These are phyloP conservation scores for Thecophora atra DNA, from an alignment of 2,888 invertebrate species.

Conservation along the genomic window DNA sequence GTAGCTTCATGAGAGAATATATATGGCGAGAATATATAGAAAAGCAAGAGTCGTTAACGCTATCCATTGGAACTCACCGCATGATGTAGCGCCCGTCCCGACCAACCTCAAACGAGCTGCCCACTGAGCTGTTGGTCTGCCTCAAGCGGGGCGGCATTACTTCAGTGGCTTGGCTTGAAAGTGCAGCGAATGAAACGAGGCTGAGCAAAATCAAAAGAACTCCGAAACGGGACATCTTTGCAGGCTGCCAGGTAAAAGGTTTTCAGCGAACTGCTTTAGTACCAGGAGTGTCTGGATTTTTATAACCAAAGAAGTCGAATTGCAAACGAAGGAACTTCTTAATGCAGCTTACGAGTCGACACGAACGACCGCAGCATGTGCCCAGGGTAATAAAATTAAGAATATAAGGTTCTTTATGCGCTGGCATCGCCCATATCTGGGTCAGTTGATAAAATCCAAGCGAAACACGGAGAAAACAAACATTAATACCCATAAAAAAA, in stretches of 20 bases:
- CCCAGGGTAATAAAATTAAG: no score
- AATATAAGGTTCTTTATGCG: no score
- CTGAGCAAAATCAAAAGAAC: not conserved
- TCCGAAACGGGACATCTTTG: not conserved
- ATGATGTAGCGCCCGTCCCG: constrained; percentile 36
- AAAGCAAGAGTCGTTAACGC: no score
- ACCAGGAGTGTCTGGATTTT: not conserved
- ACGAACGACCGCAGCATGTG: no score
- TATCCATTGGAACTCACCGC: constrained; percentile 21
- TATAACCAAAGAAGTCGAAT: constrained; percentile 1
- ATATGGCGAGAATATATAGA: not conserved
- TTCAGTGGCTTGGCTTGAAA: not conserved
- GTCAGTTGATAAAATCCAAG: no score
- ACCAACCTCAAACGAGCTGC: constrained; percentile 20
- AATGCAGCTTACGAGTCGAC: no score
- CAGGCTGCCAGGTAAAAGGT: not conserved
- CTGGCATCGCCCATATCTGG: no score
- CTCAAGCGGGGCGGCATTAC: not conserved
- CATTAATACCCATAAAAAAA: no score
- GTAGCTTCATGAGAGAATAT: constrained; percentile 18
- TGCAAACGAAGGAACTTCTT: not conserved
- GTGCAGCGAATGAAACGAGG: not conserved
- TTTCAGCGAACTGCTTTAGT: not conserved
- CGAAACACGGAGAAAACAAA: no score
- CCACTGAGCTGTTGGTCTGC: not conserved